Base-by-base conservation (phyloP, 1,140 invertebrate species). In the Brachionus calyciflorus region DNA sequence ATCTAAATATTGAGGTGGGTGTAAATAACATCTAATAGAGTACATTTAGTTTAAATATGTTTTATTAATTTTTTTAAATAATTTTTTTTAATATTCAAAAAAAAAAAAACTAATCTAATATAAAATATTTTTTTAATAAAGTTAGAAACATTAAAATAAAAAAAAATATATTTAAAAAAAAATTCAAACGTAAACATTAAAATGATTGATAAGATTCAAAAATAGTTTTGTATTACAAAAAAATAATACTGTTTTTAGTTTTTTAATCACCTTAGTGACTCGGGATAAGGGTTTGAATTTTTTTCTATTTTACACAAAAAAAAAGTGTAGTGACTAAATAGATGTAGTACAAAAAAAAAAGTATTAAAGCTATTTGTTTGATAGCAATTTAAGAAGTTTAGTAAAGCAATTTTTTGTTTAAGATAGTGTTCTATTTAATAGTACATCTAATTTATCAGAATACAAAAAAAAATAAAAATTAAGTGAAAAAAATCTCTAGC, bases 101-200 rank as follows among this genome's bases (percentile, higher is more conserved):
- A 26, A 55, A 5, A 21, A 65, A 44, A 21, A 65, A 19, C 40
- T 26, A 65, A 24, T 44, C 60, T 65, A 44, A 65, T 44, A 41
- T 44, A 46, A n/a, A n/a, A n/a, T n/a, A n/a, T n/a, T n/a, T n/a
- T 46, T 14, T 14, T 7, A 46, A 46, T 7, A 37, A 37, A 37
- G 9, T 37, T n/a, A n/a, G n/a, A n/a, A 37, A 37, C 33, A 37
- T 37, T 37, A 9, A 46, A 44, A 44, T 24, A 65, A 14, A 65
- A 65, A 44, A 30, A 60, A 33, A 33, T 60, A 21, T 33, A n/a
- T n/a, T n/a, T 60, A 44, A 14, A 37, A 60, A 60, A 60, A 60
- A 60, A 60, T 60, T 60, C 55, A 60, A 60, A 60, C 55, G 41
- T 65, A 28, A 65, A 41, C 12, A 40, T 63, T 10, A 40, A 40